A percentile compares a stretch with the other conserved stretches of the same genome.
phyloP scores from a whole-genome alignment of 1,140 invertebrate species.

The Bradysia coprophila region DNA sequence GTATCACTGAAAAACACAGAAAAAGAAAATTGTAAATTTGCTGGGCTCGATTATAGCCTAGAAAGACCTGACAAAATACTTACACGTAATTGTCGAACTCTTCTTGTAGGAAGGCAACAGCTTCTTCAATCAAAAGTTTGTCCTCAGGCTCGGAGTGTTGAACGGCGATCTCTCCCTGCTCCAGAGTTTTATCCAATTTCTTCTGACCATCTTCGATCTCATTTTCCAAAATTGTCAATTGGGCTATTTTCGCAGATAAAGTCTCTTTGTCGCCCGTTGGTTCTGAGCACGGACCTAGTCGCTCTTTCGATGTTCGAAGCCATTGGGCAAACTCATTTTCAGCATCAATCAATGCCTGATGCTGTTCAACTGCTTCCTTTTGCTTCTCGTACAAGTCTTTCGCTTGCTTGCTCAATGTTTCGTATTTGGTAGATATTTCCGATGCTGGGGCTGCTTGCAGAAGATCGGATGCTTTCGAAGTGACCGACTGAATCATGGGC shows the following conservation, averaged over 20 bases:
- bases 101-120: constrained; percentile 73
- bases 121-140: constrained; percentile 78
- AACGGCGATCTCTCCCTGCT: constrained; percentile 65
- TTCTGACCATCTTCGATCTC: constrained; percentile 62
- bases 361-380: constrained; percentile 75
- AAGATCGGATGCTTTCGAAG: constrained; percentile 76
- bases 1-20: constrained; percentile 33
- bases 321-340: constrained; percentile 83
- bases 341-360: constrained; percentile 77
- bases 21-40: constrained; percentile 6
- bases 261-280: constrained; percentile 86
- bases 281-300: constrained; percentile 81
- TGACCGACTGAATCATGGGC: constrained; percentile 86
- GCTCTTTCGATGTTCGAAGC: constrained; percentile 75
- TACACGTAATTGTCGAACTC: constrained; percentile 68
- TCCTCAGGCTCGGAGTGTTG: constrained; percentile 67
- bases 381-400: constrained; percentile 80
- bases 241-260: constrained; percentile 63
- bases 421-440: constrained; percentile 79
- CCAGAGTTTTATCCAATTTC: constrained; percentile 63
- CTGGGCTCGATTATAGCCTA: no score
- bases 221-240: constrained; percentile 63
- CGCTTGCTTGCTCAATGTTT: constrained; percentile 74
- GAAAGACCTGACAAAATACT: no score
- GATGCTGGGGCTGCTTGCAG: constrained; percentile 69